Conservation (phyloP, 2,797 vertebrate genomes). For the Synanceia verrucosa region DNA sequence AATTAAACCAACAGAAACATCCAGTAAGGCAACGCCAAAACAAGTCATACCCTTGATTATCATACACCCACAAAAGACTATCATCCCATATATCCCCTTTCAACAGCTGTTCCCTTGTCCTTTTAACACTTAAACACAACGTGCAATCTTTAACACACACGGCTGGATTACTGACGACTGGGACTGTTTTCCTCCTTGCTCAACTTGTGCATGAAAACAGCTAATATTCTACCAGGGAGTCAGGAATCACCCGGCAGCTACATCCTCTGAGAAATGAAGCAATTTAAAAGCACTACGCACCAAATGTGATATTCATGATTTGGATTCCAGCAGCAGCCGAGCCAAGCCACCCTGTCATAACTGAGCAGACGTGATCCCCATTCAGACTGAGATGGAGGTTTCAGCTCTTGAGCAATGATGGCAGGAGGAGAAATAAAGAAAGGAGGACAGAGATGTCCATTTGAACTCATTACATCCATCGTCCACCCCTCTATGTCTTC, state of each 20-base stretch:
- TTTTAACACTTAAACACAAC: conserved; percentile 29
- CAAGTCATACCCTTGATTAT: conserved; percentile 6
- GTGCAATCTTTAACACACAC: conserved; percentile 22
- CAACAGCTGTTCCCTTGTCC: conserved; percentile 15
- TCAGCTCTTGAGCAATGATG: conserved; percentile 20
- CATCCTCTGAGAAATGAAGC: conserved; percentile 79
- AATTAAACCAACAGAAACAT: conserved; percentile 28
- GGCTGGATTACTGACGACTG: conserved; percentile 54
- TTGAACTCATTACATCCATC: conserved; percentile 26
- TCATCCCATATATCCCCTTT: conserved; percentile 17
- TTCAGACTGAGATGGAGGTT: conserved; percentile 42
- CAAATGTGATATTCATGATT: conserved; percentile 84
- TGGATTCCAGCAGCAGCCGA: conserved; percentile 69
- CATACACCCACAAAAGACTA: conserved; percentile 10
- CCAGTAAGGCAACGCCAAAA: conserved; percentile 24
- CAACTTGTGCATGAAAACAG: conserved; percentile 64
- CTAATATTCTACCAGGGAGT: conserved; percentile 69
- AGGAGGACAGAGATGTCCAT: conserved; percentile 1
- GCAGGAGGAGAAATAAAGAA: conserved; percentile 20
- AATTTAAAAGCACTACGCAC: conserved; percentile 80
- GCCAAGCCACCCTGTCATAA: conserved; percentile 72
- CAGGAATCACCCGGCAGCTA: conserved; percentile 71
- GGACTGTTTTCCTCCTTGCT: conserved; percentile 49
- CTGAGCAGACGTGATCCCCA: conserved; percentile 68
- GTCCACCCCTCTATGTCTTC: conserved; percentile 1